phyloP scores from a whole-genome alignment of 1,140 invertebrate species.

The Gryllus bimaculatus region DNA sequence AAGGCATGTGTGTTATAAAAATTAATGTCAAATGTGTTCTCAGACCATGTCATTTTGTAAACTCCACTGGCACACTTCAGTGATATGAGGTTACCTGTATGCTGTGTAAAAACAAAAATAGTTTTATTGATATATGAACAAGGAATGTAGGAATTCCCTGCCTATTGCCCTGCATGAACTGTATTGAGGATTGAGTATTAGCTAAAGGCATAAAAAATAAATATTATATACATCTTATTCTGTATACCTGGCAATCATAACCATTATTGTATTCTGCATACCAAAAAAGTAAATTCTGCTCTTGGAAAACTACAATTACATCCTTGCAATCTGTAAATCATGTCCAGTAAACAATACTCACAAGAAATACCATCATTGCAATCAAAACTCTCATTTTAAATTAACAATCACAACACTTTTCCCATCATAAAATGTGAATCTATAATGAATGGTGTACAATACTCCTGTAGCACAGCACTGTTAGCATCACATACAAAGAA shows the following conservation, averaged over 20 bases:
- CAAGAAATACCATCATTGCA: too few species aligned
- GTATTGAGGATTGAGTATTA: background rate
- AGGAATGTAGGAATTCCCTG: background rate
- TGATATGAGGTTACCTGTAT: background rate
- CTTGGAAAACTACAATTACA: background rate
- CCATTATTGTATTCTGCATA: background rate
- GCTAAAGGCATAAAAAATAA: slow-evolving; percentile 1
- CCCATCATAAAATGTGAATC: too few species aligned
- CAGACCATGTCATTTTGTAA: background rate
- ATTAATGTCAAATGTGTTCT: background rate
- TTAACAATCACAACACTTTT: too few species aligned
- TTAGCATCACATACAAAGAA: too few species aligned
- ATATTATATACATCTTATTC: background rate
- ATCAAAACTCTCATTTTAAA: too few species aligned
- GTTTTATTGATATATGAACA: background rate
- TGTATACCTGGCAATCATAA: background rate
- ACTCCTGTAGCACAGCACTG: too few species aligned
- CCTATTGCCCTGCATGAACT: background rate
- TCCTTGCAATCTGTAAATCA: background rate
- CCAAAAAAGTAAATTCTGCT: background rate
- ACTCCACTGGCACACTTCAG: background rate
- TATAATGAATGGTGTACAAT: too few species aligned
- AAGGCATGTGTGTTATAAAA: background rate
- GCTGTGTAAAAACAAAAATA: background rate
- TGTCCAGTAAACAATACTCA: background rate